phyloP scores from a whole-genome alignment of 53 echinoderm and acorn worm genomes.

The Echinometra lucunter region DNA sequence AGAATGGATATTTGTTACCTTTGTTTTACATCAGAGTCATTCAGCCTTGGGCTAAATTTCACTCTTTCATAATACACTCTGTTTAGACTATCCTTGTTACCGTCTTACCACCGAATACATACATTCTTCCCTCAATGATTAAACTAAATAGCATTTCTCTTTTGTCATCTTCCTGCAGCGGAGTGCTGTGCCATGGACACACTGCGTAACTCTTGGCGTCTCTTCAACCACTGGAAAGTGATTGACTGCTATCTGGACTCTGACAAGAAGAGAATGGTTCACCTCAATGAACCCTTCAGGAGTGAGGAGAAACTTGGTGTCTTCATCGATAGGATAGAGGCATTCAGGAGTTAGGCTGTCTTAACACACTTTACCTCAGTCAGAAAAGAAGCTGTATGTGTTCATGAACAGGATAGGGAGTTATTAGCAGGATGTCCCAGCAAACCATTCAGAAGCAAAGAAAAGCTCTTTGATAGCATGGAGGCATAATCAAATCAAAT shows the following conservation, averaged over 20 bases:
- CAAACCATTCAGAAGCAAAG: constrained; percentile 74
- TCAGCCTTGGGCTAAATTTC: too few relatives aligned
- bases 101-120: background rate
- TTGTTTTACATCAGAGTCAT: too few relatives aligned
- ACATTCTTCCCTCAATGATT: background rate
- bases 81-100: too few relatives aligned
- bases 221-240: constrained; percentile 92
- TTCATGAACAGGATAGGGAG: background rate
- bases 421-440: constrained; percentile 56
- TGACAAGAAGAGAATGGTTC: constrained; percentile 86
- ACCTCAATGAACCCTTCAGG: constrained; percentile 85
- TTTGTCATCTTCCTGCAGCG: constrained; percentile 59
- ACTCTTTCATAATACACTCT: too few relatives aligned
- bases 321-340: constrained; percentile 93
- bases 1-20: too few relatives aligned
- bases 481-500: background rate
- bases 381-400: background rate
- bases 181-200: constrained; percentile 99
- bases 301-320: constrained; percentile 80
- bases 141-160: background rate
- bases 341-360: constrained; percentile 75
- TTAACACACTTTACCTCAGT: background rate
- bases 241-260: constrained; percentile 86
- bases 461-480: background rate
- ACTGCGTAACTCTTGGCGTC: constrained; percentile 88